Percentiles rank a stretch among this genome's conserved stretches.
phyloP scores from a whole-genome alignment of 2,797 vertebrate genomes.

The Merluccius polli region DNA sequence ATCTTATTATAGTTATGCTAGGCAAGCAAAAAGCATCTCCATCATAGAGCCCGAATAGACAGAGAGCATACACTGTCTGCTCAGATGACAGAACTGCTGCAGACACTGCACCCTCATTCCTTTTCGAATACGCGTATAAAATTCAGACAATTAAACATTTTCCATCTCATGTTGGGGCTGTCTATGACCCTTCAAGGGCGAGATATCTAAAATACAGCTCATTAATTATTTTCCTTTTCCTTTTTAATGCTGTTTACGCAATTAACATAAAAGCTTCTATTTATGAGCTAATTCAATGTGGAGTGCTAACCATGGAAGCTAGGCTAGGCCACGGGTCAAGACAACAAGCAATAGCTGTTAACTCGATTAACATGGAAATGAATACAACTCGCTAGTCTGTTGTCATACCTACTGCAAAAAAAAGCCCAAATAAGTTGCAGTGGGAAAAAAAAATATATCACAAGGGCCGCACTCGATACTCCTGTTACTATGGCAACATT shows the following conservation, averaged over 20 bases:
- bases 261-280: conserved; percentile 69
- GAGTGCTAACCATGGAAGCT: conserved; percentile 67
- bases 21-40: conserved; percentile 38
- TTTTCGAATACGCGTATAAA: neutral
- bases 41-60: neutral
- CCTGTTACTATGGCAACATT: conserved; percentile 83
- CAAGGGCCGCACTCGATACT: conserved; percentile 82
- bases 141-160: neutral
- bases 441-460: conserved; percentile 60
- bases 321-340: conserved; percentile 66
- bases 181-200: neutral
- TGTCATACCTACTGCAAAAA: conserved; percentile 81
- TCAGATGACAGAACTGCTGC: conserved; percentile 41
- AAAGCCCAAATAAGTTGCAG: conserved; percentile 81
- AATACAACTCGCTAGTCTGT: conserved; percentile 77
- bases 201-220: neutral
- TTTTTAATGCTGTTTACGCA: conserved; percentile 54
- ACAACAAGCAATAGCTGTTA: conserved; percentile 65
- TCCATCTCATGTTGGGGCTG: neutral
- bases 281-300: conserved; percentile 64
- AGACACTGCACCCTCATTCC: neutral
- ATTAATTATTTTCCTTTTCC: conserved; percentile 61
- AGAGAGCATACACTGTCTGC: conserved; percentile 8
- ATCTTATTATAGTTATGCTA: conserved; percentile 44
- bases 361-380: conserved; percentile 78